A percentile compares a stretch with the other conserved stretches of the same genome.
Evolutionary conservation across 2,113 vertebrate genomes (phyloP).

Genomic region (Morone saxatilis): DNA sequence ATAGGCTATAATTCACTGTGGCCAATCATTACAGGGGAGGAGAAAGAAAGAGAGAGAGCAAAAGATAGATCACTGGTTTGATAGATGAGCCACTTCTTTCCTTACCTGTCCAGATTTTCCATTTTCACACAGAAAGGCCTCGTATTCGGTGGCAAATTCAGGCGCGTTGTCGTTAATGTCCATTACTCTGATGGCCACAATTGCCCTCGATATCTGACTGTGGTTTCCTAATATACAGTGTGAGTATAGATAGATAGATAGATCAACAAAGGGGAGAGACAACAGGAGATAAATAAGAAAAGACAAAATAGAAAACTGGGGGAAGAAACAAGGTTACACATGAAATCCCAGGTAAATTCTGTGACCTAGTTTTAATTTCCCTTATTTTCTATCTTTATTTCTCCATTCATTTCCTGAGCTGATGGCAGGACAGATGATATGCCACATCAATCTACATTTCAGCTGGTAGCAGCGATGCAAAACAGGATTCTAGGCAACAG

Average conservation of each 20-base stretch:
- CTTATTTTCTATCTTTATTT: conserved; percentile 70
- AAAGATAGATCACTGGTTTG: conserved; percentile 58
- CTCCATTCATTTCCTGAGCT: conserved; percentile 66
- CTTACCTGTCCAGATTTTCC: conserved; percentile 96
- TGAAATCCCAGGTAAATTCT: conserved; percentile 69
- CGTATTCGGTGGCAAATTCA: conserved; percentile 94
- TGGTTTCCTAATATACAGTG: conserved; percentile 88
- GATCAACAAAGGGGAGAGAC: conserved; percentile 2
- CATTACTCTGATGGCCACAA: conserved; percentile 96
- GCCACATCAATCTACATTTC: conserved; percentile 76
- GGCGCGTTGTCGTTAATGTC: conserved; percentile 99
- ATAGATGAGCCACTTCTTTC: conserved; percentile 68
- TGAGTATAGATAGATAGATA: conserved; percentile 38
- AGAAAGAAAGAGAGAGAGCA: conserved; percentile 29
- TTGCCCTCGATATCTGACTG: conserved; percentile 96
- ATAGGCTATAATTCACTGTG: conserved; percentile 79
- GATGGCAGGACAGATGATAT: conserved; percentile 74
- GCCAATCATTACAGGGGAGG: conserved; percentile 77
- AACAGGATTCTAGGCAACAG: conserved; percentile 67
- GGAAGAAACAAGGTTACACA: conserved; percentile 31
- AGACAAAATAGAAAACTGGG: conserved; percentile 16
- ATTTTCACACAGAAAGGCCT: conserved; percentile 97
- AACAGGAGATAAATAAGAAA: conserved; percentile 23
- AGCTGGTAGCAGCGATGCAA: conserved; percentile 74
- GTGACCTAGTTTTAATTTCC: conserved; percentile 78